Base-by-base conservation (phyloP, 2,888 invertebrate genomes). In the Polymixis flavicincta region DNA sequence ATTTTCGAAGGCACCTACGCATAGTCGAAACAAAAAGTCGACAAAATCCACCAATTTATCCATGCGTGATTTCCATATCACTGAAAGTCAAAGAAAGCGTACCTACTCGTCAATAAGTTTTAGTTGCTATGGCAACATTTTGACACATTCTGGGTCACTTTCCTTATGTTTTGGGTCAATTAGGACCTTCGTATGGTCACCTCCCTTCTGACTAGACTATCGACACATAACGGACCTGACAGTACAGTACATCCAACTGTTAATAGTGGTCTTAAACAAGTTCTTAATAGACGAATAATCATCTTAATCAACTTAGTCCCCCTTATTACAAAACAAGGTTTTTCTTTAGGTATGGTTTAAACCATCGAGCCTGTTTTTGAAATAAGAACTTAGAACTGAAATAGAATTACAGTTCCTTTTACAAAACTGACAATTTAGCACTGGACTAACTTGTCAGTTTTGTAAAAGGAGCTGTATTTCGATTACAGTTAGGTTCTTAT, bases 141-240 rank as follows among this genome's bases (percentile, higher is more conserved):
- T 28, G 42, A 17, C 63, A 42, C 59, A 68, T 76, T 80, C 78
- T 78, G 70, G 87, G 89, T 83, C 88, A 89, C 86, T 88, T 89
- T 90, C 84, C 69, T 74, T 77, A 65, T 82, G 81, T 88, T 92
- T 87, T 89, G 75, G 91, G 88, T 75, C 92, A 93, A 91, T 94
- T 93, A 93, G 87, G 89, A 85, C 90, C 76, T 85, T 67, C 85
- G 83, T 79, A 86, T 77, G 83, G 74, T 77, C 87, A 87, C 86
- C 85, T 89, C 75, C 66, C 78, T 84, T 78, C 74, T 80, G 71
- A 76, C 76, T 75, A 82, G 71, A 72, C 71, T 78, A 79, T 89
- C 89, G 84, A 82, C 91, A 89, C 87, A 77, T 92, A 93, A 84
- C 93, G 90, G 93, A 63, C 88, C 70, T 76, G 9, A 25, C 17